Evolutionary conservation across 2,113 vertebrate genomes (phyloP).

Genomic region (Artemisiospiza belli): DNA sequence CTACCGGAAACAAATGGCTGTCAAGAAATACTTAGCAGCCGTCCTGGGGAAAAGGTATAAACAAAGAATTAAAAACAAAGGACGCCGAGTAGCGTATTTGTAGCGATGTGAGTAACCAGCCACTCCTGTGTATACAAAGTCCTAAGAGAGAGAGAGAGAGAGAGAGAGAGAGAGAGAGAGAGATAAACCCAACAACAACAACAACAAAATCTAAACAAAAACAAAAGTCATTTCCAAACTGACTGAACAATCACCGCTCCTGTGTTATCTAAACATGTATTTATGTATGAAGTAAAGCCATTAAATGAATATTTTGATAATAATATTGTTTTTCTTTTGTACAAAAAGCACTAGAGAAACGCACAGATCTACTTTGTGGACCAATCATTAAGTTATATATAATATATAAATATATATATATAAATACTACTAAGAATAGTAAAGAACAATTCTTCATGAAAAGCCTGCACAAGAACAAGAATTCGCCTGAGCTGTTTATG

Average conservation of each 20-base stretch:
- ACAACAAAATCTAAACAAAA: conserved; percentile 64
- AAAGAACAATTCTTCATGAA: conserved; percentile 76
- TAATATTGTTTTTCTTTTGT: conserved; percentile 97
- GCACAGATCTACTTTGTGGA: conserved; percentile 93
- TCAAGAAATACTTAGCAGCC: conserved; percentile 98
- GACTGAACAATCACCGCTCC: conserved; percentile 90
- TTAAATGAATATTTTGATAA: conserved; percentile 99
- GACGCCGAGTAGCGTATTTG: conserved; percentile 96
- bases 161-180: conserved; percentile 25
- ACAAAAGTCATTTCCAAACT: conserved; percentile 88
- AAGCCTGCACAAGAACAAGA: conserved; percentile 86
- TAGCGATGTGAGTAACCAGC: conserved; percentile 83
- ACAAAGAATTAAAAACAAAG: conserved; percentile 99
- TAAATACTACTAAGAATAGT: conserved; percentile 80
- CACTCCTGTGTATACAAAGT: conserved; percentile 80
- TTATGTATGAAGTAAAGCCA: conserved; percentile 99
- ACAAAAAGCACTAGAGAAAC: conserved; percentile 94
- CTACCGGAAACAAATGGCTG: conserved; percentile 99
- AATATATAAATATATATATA: conserved; percentile 85
- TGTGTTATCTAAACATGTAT: conserved; percentile 98
- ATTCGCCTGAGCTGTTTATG: conserved; percentile 88
- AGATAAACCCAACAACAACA: conserved; percentile 31
- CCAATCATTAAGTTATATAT: conserved; percentile 88
- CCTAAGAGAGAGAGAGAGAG: conserved; percentile 42
- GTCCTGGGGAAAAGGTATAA: conserved; percentile 99